A percentile compares a stretch with the other conserved stretches of the same genome.
phyloP scores from a whole-genome alignment of 2,888 invertebrate genomes.

The Hesperia comma region DNA sequence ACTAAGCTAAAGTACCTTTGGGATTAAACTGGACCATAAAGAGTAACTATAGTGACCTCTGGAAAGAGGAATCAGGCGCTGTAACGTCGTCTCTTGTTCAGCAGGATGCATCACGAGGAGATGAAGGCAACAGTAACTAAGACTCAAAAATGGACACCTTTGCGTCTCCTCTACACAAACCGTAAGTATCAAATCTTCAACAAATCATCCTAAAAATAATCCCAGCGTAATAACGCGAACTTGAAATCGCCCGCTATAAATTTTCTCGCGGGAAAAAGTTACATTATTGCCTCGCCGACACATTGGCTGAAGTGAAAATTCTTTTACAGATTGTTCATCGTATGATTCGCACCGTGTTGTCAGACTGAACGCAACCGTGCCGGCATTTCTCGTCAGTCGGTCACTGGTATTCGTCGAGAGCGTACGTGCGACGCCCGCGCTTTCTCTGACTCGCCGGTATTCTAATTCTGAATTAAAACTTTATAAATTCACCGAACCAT shows the following conservation, averaged over 20 bases:
- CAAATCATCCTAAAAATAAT: no score
- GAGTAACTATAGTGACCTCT: no score
- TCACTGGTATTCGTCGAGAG: slow-evolving; percentile 41
- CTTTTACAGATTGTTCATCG: slow-evolving; percentile 43
- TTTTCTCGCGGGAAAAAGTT: slow-evolving; percentile 30
- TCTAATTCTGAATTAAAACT: slow-evolving; percentile 44
- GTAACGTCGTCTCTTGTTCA: no score
- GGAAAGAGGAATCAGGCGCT: no score
- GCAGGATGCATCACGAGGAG: no score
- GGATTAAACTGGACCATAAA: no score
- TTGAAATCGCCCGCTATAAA: slow-evolving; percentile 21
- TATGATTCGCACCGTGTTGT: slow-evolving; percentile 27
- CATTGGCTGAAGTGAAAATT: slow-evolving; percentile 44
- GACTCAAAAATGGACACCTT: no score
- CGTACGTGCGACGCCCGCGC: slow-evolving; percentile 40
- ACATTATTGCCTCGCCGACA: slow-evolving; percentile 13
- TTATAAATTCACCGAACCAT: slow-evolving; percentile 1
- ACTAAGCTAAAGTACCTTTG: no score
- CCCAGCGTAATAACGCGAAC: background rate
- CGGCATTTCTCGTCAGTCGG: slow-evolving; percentile 40
- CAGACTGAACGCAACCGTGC: slow-evolving; percentile 1
- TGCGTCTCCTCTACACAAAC: no score
- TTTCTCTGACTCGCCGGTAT: slow-evolving; percentile 38
- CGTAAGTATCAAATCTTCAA: no score
- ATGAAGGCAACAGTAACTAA: no score